These are phyloP conservation scores for Allophyes oxyacanthae DNA, from an alignment of 2,888 invertebrate species.

Conservation along the genomic window DNA sequence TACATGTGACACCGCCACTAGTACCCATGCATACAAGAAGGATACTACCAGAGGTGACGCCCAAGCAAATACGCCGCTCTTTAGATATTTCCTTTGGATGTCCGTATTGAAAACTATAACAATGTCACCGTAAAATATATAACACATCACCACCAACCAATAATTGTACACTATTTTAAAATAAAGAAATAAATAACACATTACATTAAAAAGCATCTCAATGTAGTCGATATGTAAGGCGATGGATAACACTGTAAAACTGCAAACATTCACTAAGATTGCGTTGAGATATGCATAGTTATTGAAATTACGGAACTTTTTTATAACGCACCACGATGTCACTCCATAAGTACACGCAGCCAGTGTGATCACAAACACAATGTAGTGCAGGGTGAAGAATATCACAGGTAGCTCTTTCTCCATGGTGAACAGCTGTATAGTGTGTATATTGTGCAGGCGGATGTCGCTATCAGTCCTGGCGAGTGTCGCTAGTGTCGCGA, in stretches of 20 bases:
- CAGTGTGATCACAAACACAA: neutral
- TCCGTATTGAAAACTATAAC: slow-evolving; percentile 25
- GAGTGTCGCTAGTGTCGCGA: no score
- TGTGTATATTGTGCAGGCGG: no score
- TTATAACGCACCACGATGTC: slow-evolving; percentile 1
- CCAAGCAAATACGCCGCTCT: slow-evolving; percentile 35
- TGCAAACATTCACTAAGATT: neutral
- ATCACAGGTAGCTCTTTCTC: neutral
- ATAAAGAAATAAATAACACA: neutral
- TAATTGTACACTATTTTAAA: neutral
- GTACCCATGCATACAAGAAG: no score
- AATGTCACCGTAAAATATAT: slow-evolving; percentile 32
- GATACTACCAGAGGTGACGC: slow-evolving; percentile 6
- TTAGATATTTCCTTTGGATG: slow-evolving; percentile 23
- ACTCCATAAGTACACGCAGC: neutral
- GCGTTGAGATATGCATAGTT: slow-evolving; percentile 2
- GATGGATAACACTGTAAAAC: neutral
- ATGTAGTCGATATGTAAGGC: no score
- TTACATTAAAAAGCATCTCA: no score
- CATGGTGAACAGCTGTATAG: no score
- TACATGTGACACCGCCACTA: no score
- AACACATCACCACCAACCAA: slow-evolving; percentile 31
- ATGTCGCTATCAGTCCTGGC: no score
- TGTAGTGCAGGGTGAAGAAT: slow-evolving; percentile 10
- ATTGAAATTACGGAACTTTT: slow-evolving; percentile 1